Base-by-base conservation (phyloP, 2,888 invertebrate species). In the Drosophila niveifrons region DNA sequence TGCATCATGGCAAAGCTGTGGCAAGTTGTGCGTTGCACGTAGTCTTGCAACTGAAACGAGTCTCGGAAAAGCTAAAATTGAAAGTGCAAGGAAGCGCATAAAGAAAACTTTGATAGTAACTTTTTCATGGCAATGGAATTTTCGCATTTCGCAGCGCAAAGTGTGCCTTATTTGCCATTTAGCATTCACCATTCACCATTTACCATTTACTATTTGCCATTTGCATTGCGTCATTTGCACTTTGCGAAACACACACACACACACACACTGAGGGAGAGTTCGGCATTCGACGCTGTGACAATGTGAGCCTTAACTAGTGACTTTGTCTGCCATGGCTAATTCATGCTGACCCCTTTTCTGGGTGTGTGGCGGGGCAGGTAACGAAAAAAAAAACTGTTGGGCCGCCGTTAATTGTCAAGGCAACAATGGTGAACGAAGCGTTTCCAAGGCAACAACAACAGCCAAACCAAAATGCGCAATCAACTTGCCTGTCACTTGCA, bases 331-430 rank as follows among this genome's bases (percentile, higher is more conserved):
- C 57, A 44, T 17, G 80, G 65, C 75, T 66, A 79, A 79, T 74
- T 78, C 79, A 65, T 18, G 58, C 28, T 31, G 80, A 69, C 65
- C 75, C 59, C 65, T 59, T 79, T 79, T 63, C 41, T n/a, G 36
- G 15, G 36, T 23, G 18, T 11, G 11, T 11, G 11, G 9, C n/a
- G 41, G 36, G 29, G 46, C 39, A 39, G 58, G 50, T 43, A n/a
- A 64, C 8, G 6, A 3, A 9, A 23, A 29, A 9, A 13, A 10
- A 55, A 78, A 63, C 9, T 69, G 74, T 71, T 69, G 77, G 66
- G 69, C 67, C 66, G 55, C 63, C 63, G 73, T 82, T 89, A 89
- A 84, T 84, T 89, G 85, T 76, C 89, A 89, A 85, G 88, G 86
- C 87, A 87, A 90, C 82, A 74, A 46, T 62, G 29, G 36, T 53